Base-by-base conservation (phyloP, 1,140 invertebrate genomes). In the Probaryconus sp. region DNA sequence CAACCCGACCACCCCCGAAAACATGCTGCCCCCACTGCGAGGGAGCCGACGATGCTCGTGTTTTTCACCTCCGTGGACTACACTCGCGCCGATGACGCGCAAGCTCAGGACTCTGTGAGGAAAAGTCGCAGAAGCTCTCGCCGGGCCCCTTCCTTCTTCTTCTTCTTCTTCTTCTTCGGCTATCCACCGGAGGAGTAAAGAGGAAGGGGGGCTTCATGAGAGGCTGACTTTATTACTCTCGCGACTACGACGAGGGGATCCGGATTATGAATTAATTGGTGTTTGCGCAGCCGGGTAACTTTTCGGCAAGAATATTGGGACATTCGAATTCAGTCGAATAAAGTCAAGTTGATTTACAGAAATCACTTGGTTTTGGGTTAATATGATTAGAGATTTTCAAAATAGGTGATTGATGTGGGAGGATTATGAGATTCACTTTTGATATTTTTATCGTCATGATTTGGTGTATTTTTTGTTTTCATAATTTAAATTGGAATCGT, bases 1-100 rank as follows among this genome's bases (percentile, higher is more conserved):
- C 82, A 85, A 84, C 83, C 79, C 79, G 75, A 78, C 70, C 73
- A 80, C 73, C 80, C 80, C 80, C 81, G 60, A 79, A 82, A 78
- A 64, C 64, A 64, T 65, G 69, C n/a, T n/a, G 55, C 56, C 79
- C 38, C 75, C 74, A 72, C 73, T 20, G 26, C 45, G 20, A 17
- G 24, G 18, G 33, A 33, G 9, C 17, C 48, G 31, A 28, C 53
- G 53, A 65, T 68, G 64, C 64, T 68, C 63, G 71, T 63, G 56
- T 63, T 63, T 53, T 28, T 21, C 47, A 65, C 60, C 67, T 4
- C 45, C 37, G 31, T 45, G 40, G 35, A 28, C 63, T n/a, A 5
- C 17, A 7, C 31, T 28, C 45, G 35, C 58, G 38, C 33, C 28
- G 10, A 53, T 6, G 30, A 45, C 45, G 74, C 69, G 77, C 77